Percentiles rank a stretch among this genome's conserved stretches.
phyloP scores from a whole-genome alignment of 2,888 invertebrate species.

The Girardia tigrina region DNA sequence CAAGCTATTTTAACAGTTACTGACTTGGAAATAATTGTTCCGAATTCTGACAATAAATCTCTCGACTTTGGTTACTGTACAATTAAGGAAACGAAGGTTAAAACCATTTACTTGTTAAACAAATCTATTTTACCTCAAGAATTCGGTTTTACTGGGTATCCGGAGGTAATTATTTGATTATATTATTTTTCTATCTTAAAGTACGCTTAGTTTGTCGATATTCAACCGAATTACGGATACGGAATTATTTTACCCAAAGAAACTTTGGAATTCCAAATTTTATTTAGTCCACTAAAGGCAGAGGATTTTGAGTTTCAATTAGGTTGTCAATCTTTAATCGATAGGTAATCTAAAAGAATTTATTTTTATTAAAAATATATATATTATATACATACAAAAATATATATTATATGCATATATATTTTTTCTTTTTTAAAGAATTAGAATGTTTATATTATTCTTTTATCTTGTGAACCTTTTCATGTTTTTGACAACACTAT shows the following conservation, averaged over 20 bases:
- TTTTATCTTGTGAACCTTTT: no score
- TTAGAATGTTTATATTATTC: no score
- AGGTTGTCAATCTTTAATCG: conserved; percentile 47
- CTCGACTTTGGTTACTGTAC: conserved; percentile 49
- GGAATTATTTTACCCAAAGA: conserved; percentile 49
- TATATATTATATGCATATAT: no score
- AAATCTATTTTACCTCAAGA: conserved; percentile 48
- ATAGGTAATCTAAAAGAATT: conserved; percentile 42
- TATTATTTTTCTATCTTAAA: not conserved
- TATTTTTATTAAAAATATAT: no score
- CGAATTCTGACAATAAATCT: conserved; percentile 39
- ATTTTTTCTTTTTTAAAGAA: no score
- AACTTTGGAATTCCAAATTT: conserved; percentile 46
- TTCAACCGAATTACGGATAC: conserved; percentile 51
- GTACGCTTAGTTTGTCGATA: conserved; percentile 45
- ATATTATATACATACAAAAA: no score
- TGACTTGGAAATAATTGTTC: conserved; percentile 44
- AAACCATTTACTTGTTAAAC: conserved; percentile 45
- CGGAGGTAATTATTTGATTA: conserved; percentile 42
- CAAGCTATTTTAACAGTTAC: conserved; percentile 49
- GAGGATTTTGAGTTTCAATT: conserved; percentile 47
- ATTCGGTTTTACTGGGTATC: conserved; percentile 48
- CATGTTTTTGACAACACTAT: no score
- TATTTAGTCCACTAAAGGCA: conserved; percentile 49
- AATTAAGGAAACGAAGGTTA: conserved; percentile 45